Evolutionary conservation across 53 echinoderm and acorn worm species (phyloP).

Genomic region (Hippasteria phrygiana): DNA sequence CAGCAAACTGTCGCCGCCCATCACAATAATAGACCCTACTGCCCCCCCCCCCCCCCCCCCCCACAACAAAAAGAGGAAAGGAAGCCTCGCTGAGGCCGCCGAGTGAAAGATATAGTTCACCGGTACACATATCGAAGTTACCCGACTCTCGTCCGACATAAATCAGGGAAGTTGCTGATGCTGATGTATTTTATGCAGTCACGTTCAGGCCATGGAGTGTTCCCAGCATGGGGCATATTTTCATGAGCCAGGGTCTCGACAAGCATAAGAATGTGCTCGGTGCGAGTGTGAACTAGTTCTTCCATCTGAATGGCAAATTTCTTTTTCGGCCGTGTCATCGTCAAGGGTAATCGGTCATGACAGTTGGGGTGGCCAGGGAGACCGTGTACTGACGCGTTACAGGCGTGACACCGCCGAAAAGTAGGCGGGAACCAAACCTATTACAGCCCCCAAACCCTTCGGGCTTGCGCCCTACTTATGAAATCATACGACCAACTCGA

Average conservation of each 20-base stretch:
- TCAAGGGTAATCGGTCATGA: conserved; percentile 53
- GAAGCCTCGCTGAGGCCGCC: neutral
- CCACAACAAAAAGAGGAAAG: too few relatives aligned
- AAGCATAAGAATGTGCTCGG: conserved; percentile 30
- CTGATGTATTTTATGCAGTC: conserved; percentile 65
- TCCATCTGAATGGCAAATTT: neutral
- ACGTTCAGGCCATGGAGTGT: conserved; percentile 40
- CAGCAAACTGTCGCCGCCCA: conserved; percentile 51
- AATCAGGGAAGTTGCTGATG: conserved; percentile 51
- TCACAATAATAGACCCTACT: neutral
- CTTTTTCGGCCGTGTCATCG: neutral
- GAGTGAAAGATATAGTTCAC: conserved; percentile 30
- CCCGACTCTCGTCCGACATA: conserved; percentile 47
- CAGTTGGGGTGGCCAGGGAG: conserved; percentile 57
- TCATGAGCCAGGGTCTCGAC: conserved; percentile 37
- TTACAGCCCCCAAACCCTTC: conserved; percentile 5
- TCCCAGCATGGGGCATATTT: conserved; percentile 67
- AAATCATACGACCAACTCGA: conserved; percentile 43
- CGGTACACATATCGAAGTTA: conserved; percentile 27
- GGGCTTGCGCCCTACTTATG: conserved; percentile 43
- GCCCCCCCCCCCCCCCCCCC: neutral
- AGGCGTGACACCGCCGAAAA: conserved; percentile 48
- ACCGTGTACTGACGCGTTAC: conserved; percentile 34
- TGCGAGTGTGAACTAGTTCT: conserved; percentile 27
- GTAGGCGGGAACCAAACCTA: conserved; percentile 48